Evolutionary conservation across 2,888 invertebrate species (phyloP).

Genomic region (Ectropis crepuscularia): DNA sequence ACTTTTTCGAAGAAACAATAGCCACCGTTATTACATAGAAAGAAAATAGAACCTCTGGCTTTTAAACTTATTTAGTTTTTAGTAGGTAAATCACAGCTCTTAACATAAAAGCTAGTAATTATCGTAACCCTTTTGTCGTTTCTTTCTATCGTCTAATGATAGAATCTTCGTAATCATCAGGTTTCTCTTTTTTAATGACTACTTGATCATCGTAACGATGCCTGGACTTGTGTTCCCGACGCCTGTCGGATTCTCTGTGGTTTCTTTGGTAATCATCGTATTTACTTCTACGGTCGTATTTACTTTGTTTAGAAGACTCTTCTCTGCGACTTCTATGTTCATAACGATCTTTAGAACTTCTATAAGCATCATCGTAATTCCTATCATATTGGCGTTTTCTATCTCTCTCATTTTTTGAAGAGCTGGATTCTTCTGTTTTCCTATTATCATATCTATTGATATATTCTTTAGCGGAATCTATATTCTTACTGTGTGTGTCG

Average conservation of each 20-base stretch:
- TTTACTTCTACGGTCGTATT: constrained; percentile 5
- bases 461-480: neutral
- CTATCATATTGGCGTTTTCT: constrained; percentile 4
- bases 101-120: neutral
- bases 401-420: constrained; percentile 6
- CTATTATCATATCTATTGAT: neutral
- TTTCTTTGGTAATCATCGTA: neutral
- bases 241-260: constrained; percentile 17
- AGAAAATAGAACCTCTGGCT: too few relatives aligned
- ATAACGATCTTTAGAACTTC: constrained; percentile 5
- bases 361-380: constrained; percentile 5
- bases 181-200: constrained; percentile 17
- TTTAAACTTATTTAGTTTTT: too few relatives aligned
- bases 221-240: constrained; percentile 27
- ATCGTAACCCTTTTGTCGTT: constrained; percentile 22
- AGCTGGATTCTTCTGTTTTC: neutral
- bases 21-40: too few relatives aligned
- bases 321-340: constrained; percentile 12
- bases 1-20: too few relatives aligned
- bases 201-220: constrained; percentile 22
- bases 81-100: too few relatives aligned
- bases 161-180: constrained; percentile 26
- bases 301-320: constrained; percentile 2
- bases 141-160: constrained; percentile 28
- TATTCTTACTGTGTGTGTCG: neutral